Evolutionary conservation across 2,113 vertebrate species (phyloP), one percentile per base, ranked within the genome.

Genomic region (Tylochromis polylepis): DNA sequence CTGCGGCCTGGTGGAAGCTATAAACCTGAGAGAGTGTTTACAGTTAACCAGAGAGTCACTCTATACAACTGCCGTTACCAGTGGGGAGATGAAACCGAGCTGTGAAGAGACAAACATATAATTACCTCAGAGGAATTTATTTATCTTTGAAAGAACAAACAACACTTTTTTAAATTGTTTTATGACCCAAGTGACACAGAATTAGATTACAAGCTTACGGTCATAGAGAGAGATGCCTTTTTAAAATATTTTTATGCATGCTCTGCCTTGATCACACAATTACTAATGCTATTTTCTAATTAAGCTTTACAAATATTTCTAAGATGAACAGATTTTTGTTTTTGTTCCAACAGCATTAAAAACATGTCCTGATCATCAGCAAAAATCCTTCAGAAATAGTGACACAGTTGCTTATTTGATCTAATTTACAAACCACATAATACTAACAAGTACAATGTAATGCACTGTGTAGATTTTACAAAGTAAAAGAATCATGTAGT

Each of bases 21-120:
- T 89, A 91, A 90, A 92, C 87, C 81, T 41, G 60, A 79, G 43
- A 83, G 62, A 56, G 55, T 90, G 94, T 92, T 93, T 88, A 91
- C 85, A 72, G 49, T 89, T n/a, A 88, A 65, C 83, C 79, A 75
- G 67, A 87, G 75, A 77, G 41, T 36, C 51, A 7, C 14, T 27
- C 86, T 78, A 12, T 87, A 82, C n/a, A 86, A 82, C 82, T 11
- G 81, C 62, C 20, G 53, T 57, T 88, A 89, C 81, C 80, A 75
- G 43, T 3, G 20, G 4, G 55, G 81, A 90, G 82, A 91, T 84
- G 79, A 87, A 92, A 88, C 81, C 31, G 51, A 77, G 56, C 84
- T 41, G 60, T 34, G 36, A 79, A 29, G 70, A 90, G 70, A 56
- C n/a, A 77, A 70, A 77, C 27, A 18, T 22, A 41, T 85, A 51